phyloP scores from a whole-genome alignment of 2,888 invertebrate species.

The Elgonia sp. region DNA sequence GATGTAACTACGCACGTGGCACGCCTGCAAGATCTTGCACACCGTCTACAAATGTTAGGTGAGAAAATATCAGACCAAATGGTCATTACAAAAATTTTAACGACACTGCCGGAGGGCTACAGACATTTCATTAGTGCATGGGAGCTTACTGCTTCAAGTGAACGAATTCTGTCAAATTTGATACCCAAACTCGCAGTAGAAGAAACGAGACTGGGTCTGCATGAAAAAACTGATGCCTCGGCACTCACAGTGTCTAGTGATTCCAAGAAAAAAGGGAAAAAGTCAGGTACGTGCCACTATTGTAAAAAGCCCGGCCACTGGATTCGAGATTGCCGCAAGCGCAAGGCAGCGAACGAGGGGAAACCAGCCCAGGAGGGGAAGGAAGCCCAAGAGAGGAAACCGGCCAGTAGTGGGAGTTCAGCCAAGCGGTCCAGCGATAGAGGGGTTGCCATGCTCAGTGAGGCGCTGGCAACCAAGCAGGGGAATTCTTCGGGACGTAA shows the following conservation, averaged over 20 bases:
- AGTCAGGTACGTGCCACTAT: not conserved
- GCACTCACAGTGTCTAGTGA: no score
- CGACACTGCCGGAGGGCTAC: slow-evolving; percentile 31
- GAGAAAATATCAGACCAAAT: slow-evolving; percentile 73
- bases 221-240: no score
- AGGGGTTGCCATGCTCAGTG: not conserved
- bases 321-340: not conserved
- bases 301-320: not conserved
- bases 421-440: no score
- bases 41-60: slow-evolving; percentile 64
- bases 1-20: slow-evolving; percentile 77
- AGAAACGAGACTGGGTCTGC: no score
- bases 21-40: slow-evolving; percentile 75
- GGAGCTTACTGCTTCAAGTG: slow-evolving; percentile 62
- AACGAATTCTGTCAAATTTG: slow-evolving; percentile 58
- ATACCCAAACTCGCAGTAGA: slow-evolving; percentile 2
- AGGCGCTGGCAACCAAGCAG: not conserved
- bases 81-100: slow-evolving; percentile 4
- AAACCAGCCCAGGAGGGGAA: no score
- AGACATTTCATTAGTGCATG: slow-evolving; percentile 78
- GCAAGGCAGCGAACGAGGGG: not conserved
- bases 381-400: no score
- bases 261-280: no score
- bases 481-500: not conserved
- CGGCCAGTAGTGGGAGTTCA: no score